These are phyloP conservation scores for Drosophila atroscutellata DNA, from an alignment of 2,888 invertebrate genomes.

Conservation along the genomic window DNA sequence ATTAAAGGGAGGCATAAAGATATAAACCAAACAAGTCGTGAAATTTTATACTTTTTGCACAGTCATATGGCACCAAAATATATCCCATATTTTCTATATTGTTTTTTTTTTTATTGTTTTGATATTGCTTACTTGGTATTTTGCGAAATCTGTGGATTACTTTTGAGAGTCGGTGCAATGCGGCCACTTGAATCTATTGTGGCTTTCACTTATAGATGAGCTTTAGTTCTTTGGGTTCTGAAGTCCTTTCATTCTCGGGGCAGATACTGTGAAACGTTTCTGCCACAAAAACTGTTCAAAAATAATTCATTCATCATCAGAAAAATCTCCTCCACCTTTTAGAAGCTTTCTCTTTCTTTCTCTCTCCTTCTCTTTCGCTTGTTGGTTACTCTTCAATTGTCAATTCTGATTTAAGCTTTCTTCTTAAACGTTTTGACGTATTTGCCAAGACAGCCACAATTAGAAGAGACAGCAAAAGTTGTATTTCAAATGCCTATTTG, in stretches of 20 bases:
- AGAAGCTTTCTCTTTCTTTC: not conserved
- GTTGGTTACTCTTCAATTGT: not conserved
- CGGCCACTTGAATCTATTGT: no score
- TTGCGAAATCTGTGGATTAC: no score
- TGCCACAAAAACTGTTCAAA: not conserved
- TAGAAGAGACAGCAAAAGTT: not conserved
- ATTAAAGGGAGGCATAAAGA: not conserved
- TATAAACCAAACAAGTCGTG: not conserved
- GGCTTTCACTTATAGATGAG: no score
- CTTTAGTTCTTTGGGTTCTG: no score
- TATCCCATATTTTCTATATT: not conserved
- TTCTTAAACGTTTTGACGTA: not conserved
- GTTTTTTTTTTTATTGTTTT: not conserved
- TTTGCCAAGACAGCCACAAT: not conserved
- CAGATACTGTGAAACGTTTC: no score
- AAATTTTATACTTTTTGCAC: constrained; percentile 11
- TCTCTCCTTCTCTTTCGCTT: not conserved
- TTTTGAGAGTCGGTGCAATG: no score
- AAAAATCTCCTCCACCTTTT: no score
- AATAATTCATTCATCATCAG: not conserved
- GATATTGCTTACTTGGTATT: not conserved
- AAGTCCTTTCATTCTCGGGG: not conserved
- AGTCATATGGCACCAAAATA: not conserved
- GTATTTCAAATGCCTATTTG: constrained; percentile 1
- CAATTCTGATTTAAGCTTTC: not conserved